Evolutionary conservation across 2,888 invertebrate species (phyloP).

Genomic region (Pogonocherus hispidulus): DNA sequence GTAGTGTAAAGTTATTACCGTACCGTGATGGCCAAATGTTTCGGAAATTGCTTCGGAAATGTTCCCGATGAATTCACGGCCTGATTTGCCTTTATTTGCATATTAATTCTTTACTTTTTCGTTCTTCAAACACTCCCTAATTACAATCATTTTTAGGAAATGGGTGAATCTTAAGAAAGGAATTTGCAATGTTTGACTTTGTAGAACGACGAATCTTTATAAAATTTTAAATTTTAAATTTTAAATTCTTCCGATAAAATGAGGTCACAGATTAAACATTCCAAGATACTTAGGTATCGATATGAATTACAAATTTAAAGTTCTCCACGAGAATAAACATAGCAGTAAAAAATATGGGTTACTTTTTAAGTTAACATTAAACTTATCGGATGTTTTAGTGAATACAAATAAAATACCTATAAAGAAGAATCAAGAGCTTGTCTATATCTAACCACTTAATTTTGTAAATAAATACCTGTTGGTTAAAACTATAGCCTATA

Average conservation of each 20-base stretch:
- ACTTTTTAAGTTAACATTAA: too few relatives aligned
- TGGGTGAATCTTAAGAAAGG: conserved; percentile 28
- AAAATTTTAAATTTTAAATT: neutral
- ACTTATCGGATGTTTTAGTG: too few relatives aligned
- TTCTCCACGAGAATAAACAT: too few relatives aligned
- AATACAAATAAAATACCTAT: too few relatives aligned
- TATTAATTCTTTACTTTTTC: conserved; percentile 58
- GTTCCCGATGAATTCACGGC: conserved; percentile 60
- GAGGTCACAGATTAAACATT: too few relatives aligned
- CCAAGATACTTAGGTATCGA: too few relatives aligned
- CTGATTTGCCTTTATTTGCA: conserved; percentile 65
- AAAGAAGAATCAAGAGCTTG: too few relatives aligned
- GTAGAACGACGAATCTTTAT: neutral
- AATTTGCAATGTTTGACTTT: conserved; percentile 22
- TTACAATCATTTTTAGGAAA: conserved; percentile 44
- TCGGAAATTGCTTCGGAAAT: conserved; percentile 65
- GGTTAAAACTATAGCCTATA: too few relatives aligned
- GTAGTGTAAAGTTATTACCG: conserved; percentile 54
- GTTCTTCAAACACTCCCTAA: conserved; percentile 39
- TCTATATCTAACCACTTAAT: too few relatives aligned
- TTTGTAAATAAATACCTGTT: too few relatives aligned
- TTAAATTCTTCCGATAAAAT: neutral
- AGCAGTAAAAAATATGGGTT: too few relatives aligned
- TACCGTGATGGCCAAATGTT: conserved; percentile 61
- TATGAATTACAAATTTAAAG: too few relatives aligned